These are phyloP conservation scores for Corythaixoides concolor DNA, from an alignment of 2,113 vertebrate species.

Conservation along the genomic window DNA sequence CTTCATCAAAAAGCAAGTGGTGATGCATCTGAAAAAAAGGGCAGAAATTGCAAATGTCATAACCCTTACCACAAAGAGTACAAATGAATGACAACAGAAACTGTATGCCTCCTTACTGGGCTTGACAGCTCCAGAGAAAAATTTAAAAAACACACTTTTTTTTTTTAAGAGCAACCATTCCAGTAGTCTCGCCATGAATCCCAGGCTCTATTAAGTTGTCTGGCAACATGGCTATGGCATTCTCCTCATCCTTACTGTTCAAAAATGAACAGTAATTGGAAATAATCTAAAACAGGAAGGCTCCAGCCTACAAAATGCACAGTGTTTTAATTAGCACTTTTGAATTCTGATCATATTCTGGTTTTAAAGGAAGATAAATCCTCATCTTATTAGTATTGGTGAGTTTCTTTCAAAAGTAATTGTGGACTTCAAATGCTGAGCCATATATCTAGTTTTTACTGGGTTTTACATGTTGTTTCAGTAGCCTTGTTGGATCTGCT, in stretches of 20 bases:
- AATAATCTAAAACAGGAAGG: neutral
- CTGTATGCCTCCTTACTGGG: neutral
- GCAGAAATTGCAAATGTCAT: neutral
- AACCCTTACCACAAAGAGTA: neutral
- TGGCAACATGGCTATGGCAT: neutral
- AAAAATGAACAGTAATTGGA: neutral
- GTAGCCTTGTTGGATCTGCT: neutral
- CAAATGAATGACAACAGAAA: neutral
- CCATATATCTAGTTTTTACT: neutral
- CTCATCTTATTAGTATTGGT: neutral
- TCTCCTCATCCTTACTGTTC: neutral
- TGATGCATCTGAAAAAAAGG: neutral
- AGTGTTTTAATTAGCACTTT: neutral
- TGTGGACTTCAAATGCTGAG: neutral
- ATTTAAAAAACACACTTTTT: rapidly evolving
- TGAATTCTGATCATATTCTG: neutral
- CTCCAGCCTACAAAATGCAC: neutral
- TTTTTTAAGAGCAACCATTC: neutral
- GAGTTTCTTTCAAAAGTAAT: neutral
- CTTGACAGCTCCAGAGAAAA: neutral
- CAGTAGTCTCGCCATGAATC: neutral
- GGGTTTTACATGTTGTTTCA: neutral
- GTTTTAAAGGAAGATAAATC: neutral
- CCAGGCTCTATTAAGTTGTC: neutral
- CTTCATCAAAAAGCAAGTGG: neutral